These are phyloP conservation scores for Tonatia bakeri DNA, from an alignment of 2,113 vertebrate genomes.

Conservation along the genomic window DNA sequence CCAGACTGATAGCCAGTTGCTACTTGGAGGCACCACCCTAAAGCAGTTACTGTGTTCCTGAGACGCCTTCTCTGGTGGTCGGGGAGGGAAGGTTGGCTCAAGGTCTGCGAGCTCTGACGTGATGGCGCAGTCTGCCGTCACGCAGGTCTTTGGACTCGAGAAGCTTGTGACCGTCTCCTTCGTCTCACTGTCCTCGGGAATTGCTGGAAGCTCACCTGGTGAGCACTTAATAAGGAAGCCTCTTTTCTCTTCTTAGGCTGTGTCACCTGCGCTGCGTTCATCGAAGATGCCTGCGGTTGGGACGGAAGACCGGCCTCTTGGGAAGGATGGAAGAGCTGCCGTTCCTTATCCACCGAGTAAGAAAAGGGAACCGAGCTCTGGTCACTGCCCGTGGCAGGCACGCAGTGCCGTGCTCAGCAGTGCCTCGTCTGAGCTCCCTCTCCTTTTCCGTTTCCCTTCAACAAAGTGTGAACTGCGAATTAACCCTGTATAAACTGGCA, in stretches of 20 bases:
- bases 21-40: background rate
- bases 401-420: background rate
- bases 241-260: conserved; percentile 78
- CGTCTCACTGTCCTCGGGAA: background rate
- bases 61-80: background rate
- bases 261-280: conserved; percentile 88
- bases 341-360: conserved; percentile 96
- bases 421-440: background rate
- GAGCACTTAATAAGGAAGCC: background rate
- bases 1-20: background rate
- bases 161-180: background rate
- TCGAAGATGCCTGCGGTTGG: conserved; percentile 85
- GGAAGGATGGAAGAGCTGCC: conserved; percentile 91
- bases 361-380: conserved; percentile 48
- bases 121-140: background rate
- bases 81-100: background rate
- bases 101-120: background rate
- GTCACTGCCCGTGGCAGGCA: fast-evolving
- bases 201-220: background rate
- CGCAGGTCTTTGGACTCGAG: background rate
- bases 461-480: background rate
- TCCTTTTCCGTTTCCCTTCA: background rate
- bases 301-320: conserved; percentile 90
- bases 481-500: background rate
- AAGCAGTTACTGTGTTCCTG: background rate